Percentiles rank a stretch among this genome's conserved stretches.
These are phyloP conservation scores for Luffia ferchaultella DNA, from an alignment of 2,888 invertebrate species.

Conservation along the genomic window DNA sequence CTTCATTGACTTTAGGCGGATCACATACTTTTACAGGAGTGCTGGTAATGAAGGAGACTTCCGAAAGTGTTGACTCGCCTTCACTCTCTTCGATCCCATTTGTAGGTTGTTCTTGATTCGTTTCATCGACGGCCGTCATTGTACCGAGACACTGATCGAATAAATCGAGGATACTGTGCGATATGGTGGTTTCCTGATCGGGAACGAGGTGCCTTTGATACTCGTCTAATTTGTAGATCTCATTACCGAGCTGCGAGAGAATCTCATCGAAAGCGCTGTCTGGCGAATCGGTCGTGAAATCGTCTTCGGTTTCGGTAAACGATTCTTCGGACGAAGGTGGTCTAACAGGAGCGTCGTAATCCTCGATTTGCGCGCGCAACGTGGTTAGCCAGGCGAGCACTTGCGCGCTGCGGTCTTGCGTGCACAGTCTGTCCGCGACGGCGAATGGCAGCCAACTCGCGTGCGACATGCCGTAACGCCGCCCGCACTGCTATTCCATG, in stretches of 20 bases:
- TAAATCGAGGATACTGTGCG: constrained; percentile 50
- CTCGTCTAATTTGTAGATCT: constrained; percentile 54
- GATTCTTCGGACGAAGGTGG: constrained; percentile 21
- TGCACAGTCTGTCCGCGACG: constrained; percentile 50
- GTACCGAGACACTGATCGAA: constrained; percentile 54
- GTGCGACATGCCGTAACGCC: constrained; percentile 32
- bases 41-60: constrained; percentile 40
- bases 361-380: constrained; percentile 44
- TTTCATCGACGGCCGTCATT: constrained; percentile 22
- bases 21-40: constrained; percentile 27
- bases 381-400: constrained; percentile 50
- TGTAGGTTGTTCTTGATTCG: background rate
- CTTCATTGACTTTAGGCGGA: constrained; percentile 21
- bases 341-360: constrained; percentile 45
- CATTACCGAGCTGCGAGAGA: constrained; percentile 52
- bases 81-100: constrained; percentile 32
- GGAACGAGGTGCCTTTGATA: constrained; percentile 44
- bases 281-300: constrained; percentile 23
- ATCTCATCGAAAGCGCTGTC: constrained; percentile 57
- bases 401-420: constrained; percentile 33
- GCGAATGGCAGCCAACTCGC: constrained; percentile 62
- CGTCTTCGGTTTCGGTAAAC: constrained; percentile 19
- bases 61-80: constrained; percentile 35
- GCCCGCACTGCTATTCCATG: constrained; percentile 29
- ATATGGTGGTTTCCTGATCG: constrained; percentile 31